These are phyloP conservation scores for Acanthornis magna DNA, from an alignment of 2,797 vertebrate genomes.

Conservation along the genomic window DNA sequence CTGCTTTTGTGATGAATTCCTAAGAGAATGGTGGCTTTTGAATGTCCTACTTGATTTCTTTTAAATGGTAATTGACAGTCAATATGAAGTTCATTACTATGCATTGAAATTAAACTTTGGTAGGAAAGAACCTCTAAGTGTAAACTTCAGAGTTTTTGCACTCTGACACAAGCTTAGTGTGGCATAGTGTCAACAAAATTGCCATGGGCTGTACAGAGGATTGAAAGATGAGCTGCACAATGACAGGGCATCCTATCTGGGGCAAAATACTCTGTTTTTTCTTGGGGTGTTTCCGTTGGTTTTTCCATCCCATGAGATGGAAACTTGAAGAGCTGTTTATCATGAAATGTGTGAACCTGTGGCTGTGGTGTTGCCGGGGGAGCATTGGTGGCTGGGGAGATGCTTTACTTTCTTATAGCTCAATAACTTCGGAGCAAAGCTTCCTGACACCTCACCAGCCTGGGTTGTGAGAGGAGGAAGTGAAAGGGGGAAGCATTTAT, in stretches of 20 bases:
- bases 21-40: neutral
- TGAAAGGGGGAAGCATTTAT: neutral
- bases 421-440: neutral
- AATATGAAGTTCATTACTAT: constrained; percentile 2
- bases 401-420: neutral
- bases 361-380: neutral
- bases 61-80: neutral
- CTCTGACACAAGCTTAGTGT: neutral
- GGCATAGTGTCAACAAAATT: neutral
- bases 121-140: neutral
- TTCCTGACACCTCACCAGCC: neutral
- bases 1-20: neutral
- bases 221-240: neutral
- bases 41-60: neutral
- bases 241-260: neutral
- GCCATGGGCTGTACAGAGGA: neutral
- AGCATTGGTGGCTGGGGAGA: neutral
- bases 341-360: neutral
- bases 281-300: neutral
- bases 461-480: neutral
- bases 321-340: neutral
- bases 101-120: constrained; percentile 18
- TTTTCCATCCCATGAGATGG: neutral
- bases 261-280: neutral
- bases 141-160: neutral